phyloP scores from a whole-genome alignment of 2,113 vertebrate genomes.

The Panthera uncia region DNA sequence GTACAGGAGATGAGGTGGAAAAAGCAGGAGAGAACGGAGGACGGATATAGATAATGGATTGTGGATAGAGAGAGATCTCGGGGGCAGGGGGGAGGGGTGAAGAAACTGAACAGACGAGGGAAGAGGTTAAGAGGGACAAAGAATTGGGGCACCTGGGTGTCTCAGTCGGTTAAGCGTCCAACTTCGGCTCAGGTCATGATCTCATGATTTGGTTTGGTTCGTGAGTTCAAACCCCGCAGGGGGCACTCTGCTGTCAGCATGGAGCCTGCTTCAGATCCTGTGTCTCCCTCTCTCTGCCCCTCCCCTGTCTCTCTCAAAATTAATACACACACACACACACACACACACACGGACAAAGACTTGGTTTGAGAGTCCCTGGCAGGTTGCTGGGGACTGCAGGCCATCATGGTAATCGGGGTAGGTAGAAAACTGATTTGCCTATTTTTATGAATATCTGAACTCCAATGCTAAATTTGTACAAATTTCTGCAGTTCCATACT shows the following conservation, averaged over 20 bases:
- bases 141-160: no score
- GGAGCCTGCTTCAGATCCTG: no score
- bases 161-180: no score
- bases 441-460: not conserved
- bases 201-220: no score
- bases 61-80: not conserved
- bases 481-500: not conserved
- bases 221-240: no score
- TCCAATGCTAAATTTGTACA: not conserved
- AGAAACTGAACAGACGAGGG: not conserved
- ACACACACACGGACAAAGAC: no score
- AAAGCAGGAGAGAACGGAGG: not conserved
- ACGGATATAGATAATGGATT: not conserved
- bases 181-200: no score
- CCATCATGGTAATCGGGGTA: not conserved
- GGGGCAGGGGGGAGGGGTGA: not conserved
- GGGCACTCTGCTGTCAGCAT: no score
- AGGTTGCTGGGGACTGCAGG: not conserved
- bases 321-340: no score
- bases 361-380: not conserved
- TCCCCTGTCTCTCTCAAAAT: no score
- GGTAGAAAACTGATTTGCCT: not conserved
- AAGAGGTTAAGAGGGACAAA: not conserved
- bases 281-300: no score
- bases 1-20: not conserved